Evolutionary conservation across 2,113 vertebrate genomes (phyloP), one percentile per base, ranked within the genome.

Genomic region (Arenaria interpres): DNA sequence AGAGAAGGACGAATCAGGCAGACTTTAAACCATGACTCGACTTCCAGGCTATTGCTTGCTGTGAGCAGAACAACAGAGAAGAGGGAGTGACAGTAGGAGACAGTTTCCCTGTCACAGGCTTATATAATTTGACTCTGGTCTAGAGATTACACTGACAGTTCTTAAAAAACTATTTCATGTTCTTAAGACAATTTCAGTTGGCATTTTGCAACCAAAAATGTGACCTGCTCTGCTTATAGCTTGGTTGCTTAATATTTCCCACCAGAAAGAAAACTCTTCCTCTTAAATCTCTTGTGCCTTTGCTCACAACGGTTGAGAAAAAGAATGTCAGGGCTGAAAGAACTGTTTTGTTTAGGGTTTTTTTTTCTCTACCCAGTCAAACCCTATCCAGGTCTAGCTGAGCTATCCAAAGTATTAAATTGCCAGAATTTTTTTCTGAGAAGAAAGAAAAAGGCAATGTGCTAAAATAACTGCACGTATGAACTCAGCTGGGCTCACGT

Each of bases 231-330:
- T 82, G 41, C 45, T 64, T 89, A 59, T 50, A 51, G 39, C 84
- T 78, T 48, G 43, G 54, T 97, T 96, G 91, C 95, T 78, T 84
- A 97, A 95, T 63, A 84, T 63, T 93, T 94, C 53, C 57, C 56
- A 67, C 39, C 45, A 93, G 81, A 96, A 72, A 92, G 20, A 92
- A 90, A 93, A 15, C 25, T 68, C 69, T 95, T 90, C 91, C 91
- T 92, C 79, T 84, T 75, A 67, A 93, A 51, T 69, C 16, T 94
- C 56, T 80, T 76, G 33, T 57, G 25, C 41, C 14, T 14, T 88
- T 78, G 45, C 45, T 95, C 48, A 39, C 30, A 67, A 28, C n/a
- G 28, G 41, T 46, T 72, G 25, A 81, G 66, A 82, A 85, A 90
- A 84, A 84, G 50, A 86, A 87, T 60, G 54, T 9, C 21, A 89